Evolutionary conservation across 2,113 vertebrate species (phyloP), one percentile per base, ranked within the genome.

Genomic region (Perca flavescens): DNA sequence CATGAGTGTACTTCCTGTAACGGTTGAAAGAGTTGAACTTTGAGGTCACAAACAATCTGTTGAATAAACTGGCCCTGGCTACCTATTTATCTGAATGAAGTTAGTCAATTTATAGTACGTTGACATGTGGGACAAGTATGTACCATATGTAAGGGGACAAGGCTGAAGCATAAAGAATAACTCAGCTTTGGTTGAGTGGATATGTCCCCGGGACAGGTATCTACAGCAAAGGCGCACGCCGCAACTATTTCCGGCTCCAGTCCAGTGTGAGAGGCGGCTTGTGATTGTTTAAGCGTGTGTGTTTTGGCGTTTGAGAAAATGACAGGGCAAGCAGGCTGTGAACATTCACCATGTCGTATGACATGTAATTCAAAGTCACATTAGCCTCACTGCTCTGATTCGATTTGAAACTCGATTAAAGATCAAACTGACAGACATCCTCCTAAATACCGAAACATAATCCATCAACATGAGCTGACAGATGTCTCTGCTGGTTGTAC

Each of bases 391-490:
- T 46, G 80, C 47, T 80, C 31, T 57, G 65, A 75, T 86, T 89
- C 67, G 14, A 86, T 79, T 74, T 73, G 80, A 86, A 80, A 88
- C 79, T 82, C 80, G 56, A 80, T 76, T 75, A 80, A 81, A 83
- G 28, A 70, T 78, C 70, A 28, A n/a, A n/a, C 52, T 80, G 86
- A 87, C 77, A 78, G 82, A 85, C 67, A 60, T 72, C 57, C 50
- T 75, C 62, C 62, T 52, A 36, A 72, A 83, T 7, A 61, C 62
- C 79, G 76, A 72, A 43, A 47, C 53, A 40, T 12, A 11, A 89
- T 92, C 82, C 49, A 85, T 91, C 84, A 88, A 34, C 65, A 3
- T 0, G 81, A 43, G 62, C 65, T 65, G 80, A 89, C 67, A 34
- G 67, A 89, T 78, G 83, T 43, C 70, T 72, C n/a, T 17, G 77